These are phyloP conservation scores for Phrynocephalus vlangalii DNA, from an alignment of 2,797 vertebrate species.

Conservation along the genomic window DNA sequence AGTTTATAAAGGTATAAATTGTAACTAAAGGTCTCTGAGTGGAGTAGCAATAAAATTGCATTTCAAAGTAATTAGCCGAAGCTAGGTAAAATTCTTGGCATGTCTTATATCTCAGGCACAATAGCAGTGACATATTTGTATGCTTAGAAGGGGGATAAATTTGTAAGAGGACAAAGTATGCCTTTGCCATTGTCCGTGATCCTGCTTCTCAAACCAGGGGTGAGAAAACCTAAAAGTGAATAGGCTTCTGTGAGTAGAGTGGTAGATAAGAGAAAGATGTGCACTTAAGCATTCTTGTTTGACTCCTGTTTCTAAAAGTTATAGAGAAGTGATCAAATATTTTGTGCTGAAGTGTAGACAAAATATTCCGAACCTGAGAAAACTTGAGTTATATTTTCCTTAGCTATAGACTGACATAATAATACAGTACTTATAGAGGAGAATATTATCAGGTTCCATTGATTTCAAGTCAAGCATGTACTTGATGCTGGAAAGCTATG, in stretches of 20 bases:
- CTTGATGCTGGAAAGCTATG: not conserved
- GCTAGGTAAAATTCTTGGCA: no score
- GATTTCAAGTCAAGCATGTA: not conserved
- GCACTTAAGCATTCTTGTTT: not conserved
- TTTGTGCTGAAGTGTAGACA: not conserved
- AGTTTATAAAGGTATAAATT: no score
- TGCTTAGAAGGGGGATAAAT: no score
- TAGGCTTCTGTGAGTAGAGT: constrained; percentile 14
- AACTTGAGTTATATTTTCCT: not conserved
- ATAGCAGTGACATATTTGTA: no score
- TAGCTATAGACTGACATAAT: not conserved
- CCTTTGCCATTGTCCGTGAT: not conserved
- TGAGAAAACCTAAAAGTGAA: not conserved
- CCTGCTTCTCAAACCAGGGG: not conserved
- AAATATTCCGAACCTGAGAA: not conserved
- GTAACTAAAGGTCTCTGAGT: no score
- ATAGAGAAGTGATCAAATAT: not conserved
- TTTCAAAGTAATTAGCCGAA: no score
- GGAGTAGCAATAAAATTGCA: no score
- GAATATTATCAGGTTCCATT: not conserved
- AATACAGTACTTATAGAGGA: not conserved
- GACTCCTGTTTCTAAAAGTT: not conserved
- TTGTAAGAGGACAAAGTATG: no score
- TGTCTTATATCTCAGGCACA: no score
- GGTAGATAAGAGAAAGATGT: not conserved